Evolutionary conservation across 2,797 vertebrate species (phyloP), one percentile per base, ranked within the genome.

Genomic region (Vespertilio murinus): DNA sequence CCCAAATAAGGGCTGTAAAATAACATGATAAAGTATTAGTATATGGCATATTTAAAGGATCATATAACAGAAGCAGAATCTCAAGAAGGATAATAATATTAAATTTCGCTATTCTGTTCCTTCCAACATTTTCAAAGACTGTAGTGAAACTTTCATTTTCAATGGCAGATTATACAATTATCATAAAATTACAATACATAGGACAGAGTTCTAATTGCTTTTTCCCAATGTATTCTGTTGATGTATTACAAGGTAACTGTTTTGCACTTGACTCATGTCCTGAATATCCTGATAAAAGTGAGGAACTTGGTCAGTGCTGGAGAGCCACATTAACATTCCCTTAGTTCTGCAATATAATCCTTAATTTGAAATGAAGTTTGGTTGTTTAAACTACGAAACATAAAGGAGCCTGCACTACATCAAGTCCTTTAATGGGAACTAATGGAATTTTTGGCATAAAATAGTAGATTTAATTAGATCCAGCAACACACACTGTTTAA

Each of bases 391-490:
- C 91, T 98, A 88, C 88, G 94, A 84, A 97, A 45, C 49, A 95
- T 93, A 70, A 67, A 93, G 88, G 82, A 95, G 17, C 70, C 96
- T 96, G 67, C 45, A 94, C 82, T 96, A 88, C 87, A 98, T 97
- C 98, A 90, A 78, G 96, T 95, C 95, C 98, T 97, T 97, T 99
- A 98, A 99, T 99, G 98, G 98, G 98, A 98, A 97, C 96, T 98
- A 99, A 98, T 98, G 98, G 98, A 97, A 98, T 98, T 98, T 98
- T 98, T 98, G 98, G 95, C 97, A 96, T 97, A 98, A 98, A 97
- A 97, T 95, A 93, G 95, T 93, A 96, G 97, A 97, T 97, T 98
- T 98, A 98, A 99, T 98, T 98, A 98, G 98, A 97, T 97, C 98
- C 98, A 99, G 98, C 61, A 98, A 98, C 98, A 97, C 98, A 94